Evolutionary conservation across 2,113 vertebrate genomes (phyloP).

Genomic region (Setophaga petechia): DNA sequence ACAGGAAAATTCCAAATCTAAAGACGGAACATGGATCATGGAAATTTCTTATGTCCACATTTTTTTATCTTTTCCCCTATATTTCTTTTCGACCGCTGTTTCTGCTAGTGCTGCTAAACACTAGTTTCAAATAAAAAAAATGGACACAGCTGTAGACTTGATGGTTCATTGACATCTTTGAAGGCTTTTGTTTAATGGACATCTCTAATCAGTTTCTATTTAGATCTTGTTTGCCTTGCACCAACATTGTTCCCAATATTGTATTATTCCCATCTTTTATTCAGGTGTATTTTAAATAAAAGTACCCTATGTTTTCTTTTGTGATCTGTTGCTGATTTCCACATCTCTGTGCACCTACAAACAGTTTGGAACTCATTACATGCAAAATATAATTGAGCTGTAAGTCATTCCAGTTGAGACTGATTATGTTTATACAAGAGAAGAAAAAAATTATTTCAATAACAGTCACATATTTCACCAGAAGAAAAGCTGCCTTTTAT

Average conservation of each 20-base stretch:
- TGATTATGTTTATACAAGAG: slow-evolving; percentile 49
- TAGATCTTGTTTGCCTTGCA: not conserved
- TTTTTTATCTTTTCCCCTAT: not conserved
- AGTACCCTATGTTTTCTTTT: not conserved
- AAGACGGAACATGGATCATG: not conserved
- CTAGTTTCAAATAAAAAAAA: not conserved
- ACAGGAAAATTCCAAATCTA: not conserved
- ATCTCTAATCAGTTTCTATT: not conserved
- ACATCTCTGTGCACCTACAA: not conserved
- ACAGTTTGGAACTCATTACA: slow-evolving; percentile 52
- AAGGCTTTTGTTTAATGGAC: not conserved
- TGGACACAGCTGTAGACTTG: not conserved
- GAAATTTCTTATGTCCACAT: not conserved
- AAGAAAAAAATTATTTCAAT: slow-evolving; percentile 6
- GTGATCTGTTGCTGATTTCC: not conserved
- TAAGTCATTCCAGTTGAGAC: slow-evolving; percentile 49
- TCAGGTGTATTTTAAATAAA: not conserved
- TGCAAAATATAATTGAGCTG: slow-evolving; percentile 48
- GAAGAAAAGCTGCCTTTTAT: slow-evolving; percentile 35
- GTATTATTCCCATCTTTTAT: not conserved
- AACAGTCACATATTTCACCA: slow-evolving; percentile 32
- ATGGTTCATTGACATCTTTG: not conserved
- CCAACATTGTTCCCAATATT: not conserved
- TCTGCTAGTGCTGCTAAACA: not conserved
- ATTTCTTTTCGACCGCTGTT: not conserved